These are phyloP conservation scores for Bergia puertoricense DNA, from an alignment of 92 coral and sea anemone genomes.

Conservation along the genomic window DNA sequence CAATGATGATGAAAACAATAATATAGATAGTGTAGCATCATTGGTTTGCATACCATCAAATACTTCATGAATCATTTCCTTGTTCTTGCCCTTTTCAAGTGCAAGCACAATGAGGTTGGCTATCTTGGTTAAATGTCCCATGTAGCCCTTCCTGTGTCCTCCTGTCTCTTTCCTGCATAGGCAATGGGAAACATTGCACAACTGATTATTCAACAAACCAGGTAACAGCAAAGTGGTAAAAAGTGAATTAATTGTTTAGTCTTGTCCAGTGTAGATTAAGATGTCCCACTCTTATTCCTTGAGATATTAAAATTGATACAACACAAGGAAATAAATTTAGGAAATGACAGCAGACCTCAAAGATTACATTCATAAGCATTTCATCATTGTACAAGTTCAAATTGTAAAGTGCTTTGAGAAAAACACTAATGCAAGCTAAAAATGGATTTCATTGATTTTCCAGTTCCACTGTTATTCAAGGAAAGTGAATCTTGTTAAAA, in stretches of 20 bases:
- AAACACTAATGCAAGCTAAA: too few species aligned
- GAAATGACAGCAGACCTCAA: too few species aligned
- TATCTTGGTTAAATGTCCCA: slow-evolving; percentile 97
- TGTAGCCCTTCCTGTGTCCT: slow-evolving; percentile 83
- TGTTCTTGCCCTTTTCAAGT: slow-evolving; percentile 87
- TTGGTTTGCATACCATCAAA: slow-evolving; percentile 73
- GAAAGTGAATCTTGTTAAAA: neutral
- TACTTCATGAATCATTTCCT: slow-evolving; percentile 71
- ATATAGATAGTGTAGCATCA: neutral
- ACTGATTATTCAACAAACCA: neutral
- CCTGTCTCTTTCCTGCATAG: slow-evolving; percentile 61
- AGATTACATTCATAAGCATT: neutral
- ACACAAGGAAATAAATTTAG: too few species aligned
- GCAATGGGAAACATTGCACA: neutral
- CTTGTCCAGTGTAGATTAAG: too few species aligned
- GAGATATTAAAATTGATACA: too few species aligned
- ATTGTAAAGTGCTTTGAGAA: too few species aligned
- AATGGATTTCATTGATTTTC: neutral
- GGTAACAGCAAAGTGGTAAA: too few species aligned
- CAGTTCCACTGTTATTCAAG: neutral
- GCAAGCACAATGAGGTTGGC: slow-evolving; percentile 79
- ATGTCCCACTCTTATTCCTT: too few species aligned
- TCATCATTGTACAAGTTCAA: neutral
- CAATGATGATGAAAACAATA: too few species aligned
- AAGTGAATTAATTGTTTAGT: too few species aligned